Evolutionary conservation across 1,140 invertebrate genomes (phyloP).

Genomic region (Drosophila pachea): DNA sequence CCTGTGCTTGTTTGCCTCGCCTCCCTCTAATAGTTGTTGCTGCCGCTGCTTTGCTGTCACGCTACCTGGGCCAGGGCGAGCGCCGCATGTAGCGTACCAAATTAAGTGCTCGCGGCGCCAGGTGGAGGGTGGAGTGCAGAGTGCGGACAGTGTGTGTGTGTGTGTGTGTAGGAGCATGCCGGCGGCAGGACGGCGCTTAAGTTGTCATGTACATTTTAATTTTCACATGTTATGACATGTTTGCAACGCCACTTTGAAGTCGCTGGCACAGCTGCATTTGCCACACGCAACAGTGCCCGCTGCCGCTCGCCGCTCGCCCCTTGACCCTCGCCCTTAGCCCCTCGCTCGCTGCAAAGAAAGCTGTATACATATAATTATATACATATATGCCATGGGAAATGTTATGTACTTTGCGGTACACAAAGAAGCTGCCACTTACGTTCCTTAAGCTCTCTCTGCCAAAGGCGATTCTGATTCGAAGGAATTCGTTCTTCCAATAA

Average conservation of each 20-base stretch:
- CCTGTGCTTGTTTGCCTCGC: constrained; percentile 42
- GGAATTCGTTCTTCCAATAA: too few species aligned
- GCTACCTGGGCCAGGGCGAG: constrained; percentile 51
- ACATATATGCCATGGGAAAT: too few species aligned
- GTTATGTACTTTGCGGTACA: too few species aligned
- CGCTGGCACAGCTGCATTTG: constrained; percentile 17
- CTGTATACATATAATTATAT: too few species aligned
- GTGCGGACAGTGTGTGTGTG: too few species aligned
- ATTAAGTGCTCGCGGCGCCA: constrained; percentile 60
- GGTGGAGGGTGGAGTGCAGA: neutral
- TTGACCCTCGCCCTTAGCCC: too few species aligned
- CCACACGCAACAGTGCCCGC: neutral
- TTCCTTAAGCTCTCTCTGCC: too few species aligned
- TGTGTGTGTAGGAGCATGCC: constrained; percentile 17
- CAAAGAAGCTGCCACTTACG: too few species aligned
- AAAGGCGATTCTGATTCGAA: too few species aligned
- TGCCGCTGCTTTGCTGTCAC: constrained; percentile 35
- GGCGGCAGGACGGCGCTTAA: constrained; percentile 56
- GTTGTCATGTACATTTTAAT: constrained; percentile 76
- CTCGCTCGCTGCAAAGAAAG: too few species aligned
- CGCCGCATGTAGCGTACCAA: constrained; percentile 61
- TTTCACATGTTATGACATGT: constrained; percentile 72
- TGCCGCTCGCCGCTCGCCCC: too few species aligned
- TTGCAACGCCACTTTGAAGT: constrained; percentile 57
- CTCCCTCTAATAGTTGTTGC: constrained; percentile 15